Base-by-base conservation (phyloP, 2,888 invertebrate species). In the Myopa testacea region DNA sequence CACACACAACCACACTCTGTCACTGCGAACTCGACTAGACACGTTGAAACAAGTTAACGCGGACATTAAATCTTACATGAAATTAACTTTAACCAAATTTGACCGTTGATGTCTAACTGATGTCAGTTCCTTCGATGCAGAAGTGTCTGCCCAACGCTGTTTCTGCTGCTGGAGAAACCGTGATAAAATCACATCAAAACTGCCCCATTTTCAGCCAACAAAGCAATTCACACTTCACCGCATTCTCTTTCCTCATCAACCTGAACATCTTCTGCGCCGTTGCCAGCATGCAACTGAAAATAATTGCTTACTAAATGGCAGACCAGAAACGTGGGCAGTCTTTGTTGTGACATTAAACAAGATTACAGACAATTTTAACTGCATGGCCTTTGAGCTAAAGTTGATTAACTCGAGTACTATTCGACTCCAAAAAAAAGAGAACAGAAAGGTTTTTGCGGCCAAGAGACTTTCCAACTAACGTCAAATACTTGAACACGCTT, bases 281-380 rank as follows among this genome's bases (percentile, higher is more conserved):
- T 69, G 50, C 19, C n/a, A 1, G 40, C 72, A 19, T 60, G 16
- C 19, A 40, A 37, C n/a, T 14, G n/a, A 4, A 50, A 65, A 52
- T 26, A 45, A 50, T 45, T 50, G 38, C 38, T 37, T 19, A 14
- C 74, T 50, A 74, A 74, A 74, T 74, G 65, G 74, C 74, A 74
- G 63, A 26, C 34, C 12, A 69, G 38, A 62, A 38, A 40, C 58
- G 73, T 75, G 68, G 77, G 80, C 75, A 78, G 37, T 63, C 14
- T 65, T 62, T 37, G 70, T 69, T 72, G 77, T 79, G 81, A 78
- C 78, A 76, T 75, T 72, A 76, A 77, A 68, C 65, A 76, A 68
- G 58, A 55, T 63, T 78, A 62, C 68, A 60, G 34, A 74, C 67
- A 79, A 75, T 78, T 78, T 50, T 40, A 70, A 37, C 70, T 19